Conservation (phyloP, 2,797 vertebrate species). For the Epinephelus malabaricus region DNA sequence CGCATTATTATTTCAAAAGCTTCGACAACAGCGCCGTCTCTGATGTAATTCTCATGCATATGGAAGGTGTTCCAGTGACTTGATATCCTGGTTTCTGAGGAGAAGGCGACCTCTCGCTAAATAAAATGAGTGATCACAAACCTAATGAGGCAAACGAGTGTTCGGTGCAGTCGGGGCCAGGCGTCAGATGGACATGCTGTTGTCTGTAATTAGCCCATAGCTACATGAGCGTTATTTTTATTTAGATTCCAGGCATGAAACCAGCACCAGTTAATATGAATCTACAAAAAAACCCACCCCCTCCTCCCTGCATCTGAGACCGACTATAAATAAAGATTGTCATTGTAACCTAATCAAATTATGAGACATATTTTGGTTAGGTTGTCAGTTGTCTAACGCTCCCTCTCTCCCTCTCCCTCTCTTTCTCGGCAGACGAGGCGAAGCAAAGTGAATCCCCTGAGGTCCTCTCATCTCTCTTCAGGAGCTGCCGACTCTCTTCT, state of each 20-base stretch:
- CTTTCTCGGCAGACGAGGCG: slow-evolving; percentile 71
- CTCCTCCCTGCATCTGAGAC: slow-evolving; percentile 75
- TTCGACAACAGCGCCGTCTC: slow-evolving; percentile 76
- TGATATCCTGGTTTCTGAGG: slow-evolving; percentile 64
- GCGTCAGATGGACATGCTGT: slow-evolving; percentile 76
- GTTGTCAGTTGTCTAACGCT: slow-evolving; percentile 83
- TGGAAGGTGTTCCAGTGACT: slow-evolving; percentile 74
- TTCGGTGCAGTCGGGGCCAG: slow-evolving; percentile 57
- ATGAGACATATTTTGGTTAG: slow-evolving; percentile 84
- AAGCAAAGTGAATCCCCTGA: slow-evolving; percentile 84
- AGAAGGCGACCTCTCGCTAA: slow-evolving; percentile 67
- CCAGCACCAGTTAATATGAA: slow-evolving; percentile 76
- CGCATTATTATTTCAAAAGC: slow-evolving; percentile 82
- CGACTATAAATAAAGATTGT: slow-evolving; percentile 89
- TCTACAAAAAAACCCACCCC: slow-evolving; percentile 60
- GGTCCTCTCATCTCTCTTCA: slow-evolving; percentile 87
- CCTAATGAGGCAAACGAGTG: slow-evolving; percentile 76
- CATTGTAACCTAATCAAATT: slow-evolving; percentile 89
- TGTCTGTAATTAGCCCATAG: slow-evolving; percentile 82
- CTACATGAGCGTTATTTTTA: slow-evolving; percentile 74
- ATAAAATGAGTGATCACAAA: slow-evolving; percentile 76
- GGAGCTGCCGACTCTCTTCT: slow-evolving; percentile 84
- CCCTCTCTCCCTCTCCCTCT: slow-evolving; percentile 54
- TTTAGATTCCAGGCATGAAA: slow-evolving; percentile 72
- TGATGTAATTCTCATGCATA: slow-evolving; percentile 83